These are phyloP conservation scores for Sussaba pulchella DNA, from an alignment of 2,888 invertebrate species.

Conservation along the genomic window DNA sequence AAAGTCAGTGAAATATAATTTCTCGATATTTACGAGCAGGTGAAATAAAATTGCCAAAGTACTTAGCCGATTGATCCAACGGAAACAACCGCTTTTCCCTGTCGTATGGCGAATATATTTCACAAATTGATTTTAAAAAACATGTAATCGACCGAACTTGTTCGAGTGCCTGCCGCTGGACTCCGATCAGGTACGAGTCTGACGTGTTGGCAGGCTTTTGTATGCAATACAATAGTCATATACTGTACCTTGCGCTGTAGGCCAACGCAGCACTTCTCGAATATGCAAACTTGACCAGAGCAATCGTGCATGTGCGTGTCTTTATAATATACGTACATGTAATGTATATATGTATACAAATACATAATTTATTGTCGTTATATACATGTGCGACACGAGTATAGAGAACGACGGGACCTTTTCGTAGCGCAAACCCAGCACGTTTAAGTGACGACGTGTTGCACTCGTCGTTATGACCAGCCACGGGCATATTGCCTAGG, in stretches of 20 bases:
- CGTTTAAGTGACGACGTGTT: constrained; percentile 47
- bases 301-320: constrained; percentile 7
- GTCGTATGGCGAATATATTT: too few species aligned
- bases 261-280: constrained; percentile 2
- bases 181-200: not conserved
- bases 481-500: constrained; percentile 69
- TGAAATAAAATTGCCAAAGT: too few species aligned
- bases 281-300: constrained; percentile 17
- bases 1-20: not conserved
- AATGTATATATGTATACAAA: too few species aligned
- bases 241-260: not conserved
- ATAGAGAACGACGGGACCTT: constrained; percentile 14
- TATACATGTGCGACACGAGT: not conserved
- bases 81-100: too few species aligned
- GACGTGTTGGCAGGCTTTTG: not conserved
- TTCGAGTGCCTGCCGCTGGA: not conserved
- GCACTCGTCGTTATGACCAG: constrained; percentile 32
- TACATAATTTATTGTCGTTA: too few species aligned
- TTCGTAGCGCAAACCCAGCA: constrained; percentile 40
- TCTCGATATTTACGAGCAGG: too few species aligned
- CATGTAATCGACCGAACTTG: too few species aligned
- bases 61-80: too few species aligned
- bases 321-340: constrained; percentile 2
- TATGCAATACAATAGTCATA: not conserved
- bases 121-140: too few species aligned